Evolutionary conservation across 1,140 invertebrate species (phyloP).

Genomic region (Gonatopus flavifemur): DNA sequence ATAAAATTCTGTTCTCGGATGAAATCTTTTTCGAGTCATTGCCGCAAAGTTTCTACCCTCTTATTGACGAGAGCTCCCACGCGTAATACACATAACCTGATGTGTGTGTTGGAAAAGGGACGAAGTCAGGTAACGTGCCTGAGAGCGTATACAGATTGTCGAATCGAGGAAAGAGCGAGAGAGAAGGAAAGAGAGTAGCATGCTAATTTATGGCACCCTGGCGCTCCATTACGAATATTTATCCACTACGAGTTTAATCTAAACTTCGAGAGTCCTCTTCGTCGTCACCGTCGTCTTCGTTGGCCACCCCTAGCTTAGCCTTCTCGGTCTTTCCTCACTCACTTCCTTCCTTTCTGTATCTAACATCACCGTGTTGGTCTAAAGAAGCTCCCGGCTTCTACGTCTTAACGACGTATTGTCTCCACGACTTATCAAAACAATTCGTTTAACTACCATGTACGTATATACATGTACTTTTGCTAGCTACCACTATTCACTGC

Average conservation of each 20-base stretch:
- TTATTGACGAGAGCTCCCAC: too few species aligned
- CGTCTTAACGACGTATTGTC: constrained; percentile 58
- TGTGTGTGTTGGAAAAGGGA: too few species aligned
- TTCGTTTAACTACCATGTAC: constrained; percentile 48
- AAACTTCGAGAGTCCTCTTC: constrained; percentile 54
- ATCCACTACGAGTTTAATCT: constrained; percentile 59
- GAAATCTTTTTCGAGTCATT: too few species aligned
- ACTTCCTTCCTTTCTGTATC: constrained; percentile 1
- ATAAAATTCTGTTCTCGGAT: too few species aligned
- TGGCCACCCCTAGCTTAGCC: constrained; percentile 4
- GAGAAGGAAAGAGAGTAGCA: constrained; percentile 40
- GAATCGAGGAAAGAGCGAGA: constrained; percentile 36
- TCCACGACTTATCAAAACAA: constrained; percentile 57
- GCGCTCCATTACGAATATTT: constrained; percentile 61
- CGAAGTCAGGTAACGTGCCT: constrained; percentile 25
- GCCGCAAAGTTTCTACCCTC: too few species aligned
- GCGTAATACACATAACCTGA: too few species aligned
- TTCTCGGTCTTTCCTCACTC: constrained; percentile 12
- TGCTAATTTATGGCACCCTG: constrained; percentile 60
- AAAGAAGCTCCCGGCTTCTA: constrained; percentile 35
- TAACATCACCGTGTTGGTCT: constrained; percentile 20
- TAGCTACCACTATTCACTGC: neutral
- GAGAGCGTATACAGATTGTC: constrained; percentile 34
- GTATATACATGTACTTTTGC: neutral
- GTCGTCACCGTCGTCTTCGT: constrained; percentile 28